These are phyloP conservation scores for Melospiza georgiana DNA, from an alignment of 2,113 vertebrate species.

Conservation along the genomic window DNA sequence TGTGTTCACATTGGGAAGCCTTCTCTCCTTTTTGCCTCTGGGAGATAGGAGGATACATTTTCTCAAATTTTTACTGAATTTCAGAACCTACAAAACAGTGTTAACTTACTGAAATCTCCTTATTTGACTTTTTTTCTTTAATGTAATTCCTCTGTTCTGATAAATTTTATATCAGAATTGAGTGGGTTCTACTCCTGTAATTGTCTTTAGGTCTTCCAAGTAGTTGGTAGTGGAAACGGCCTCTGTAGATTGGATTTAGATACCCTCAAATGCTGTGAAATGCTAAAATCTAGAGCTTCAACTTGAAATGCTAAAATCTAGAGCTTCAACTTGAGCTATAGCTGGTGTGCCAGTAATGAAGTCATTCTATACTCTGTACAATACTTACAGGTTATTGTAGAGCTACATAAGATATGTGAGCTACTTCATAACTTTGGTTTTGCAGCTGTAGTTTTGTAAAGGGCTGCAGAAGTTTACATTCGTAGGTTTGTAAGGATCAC, in stretches of 20 bases:
- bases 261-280: not conserved
- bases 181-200: not conserved
- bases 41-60: not conserved
- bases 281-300: not conserved
- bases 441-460: not conserved
- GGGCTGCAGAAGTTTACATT: not conserved
- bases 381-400: not conserved
- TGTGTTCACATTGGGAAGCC: constrained; percentile 37
- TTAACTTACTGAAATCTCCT: not conserved
- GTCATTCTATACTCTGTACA: not conserved
- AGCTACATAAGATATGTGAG: not conserved
- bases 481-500: not conserved
- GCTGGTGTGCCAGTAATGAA: not conserved
- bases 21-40: not conserved
- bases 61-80: not conserved
- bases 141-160: not conserved
- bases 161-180: not conserved
- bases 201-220: not conserved
- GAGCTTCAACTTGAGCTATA: not conserved
- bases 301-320: not conserved
- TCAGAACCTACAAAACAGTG: not conserved
- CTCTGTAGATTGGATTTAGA: not conserved
- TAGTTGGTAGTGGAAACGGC: not conserved
- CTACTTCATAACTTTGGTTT: not conserved
- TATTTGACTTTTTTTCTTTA: not conserved